Conservation (phyloP, 2,888 invertebrate species). For the Campoletis raptor region DNA sequence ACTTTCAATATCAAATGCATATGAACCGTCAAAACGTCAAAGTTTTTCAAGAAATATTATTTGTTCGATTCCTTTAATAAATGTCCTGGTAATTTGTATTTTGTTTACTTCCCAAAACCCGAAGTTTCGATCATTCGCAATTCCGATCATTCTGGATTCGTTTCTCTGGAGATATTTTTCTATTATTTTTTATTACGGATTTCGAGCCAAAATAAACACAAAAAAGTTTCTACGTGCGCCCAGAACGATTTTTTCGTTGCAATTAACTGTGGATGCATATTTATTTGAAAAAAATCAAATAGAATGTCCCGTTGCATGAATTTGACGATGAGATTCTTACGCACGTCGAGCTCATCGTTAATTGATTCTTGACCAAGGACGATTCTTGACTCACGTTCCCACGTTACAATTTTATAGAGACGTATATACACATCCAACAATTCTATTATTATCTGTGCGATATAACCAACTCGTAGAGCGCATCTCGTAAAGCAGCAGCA, state of each 20-base stretch:
- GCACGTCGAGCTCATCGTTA: constrained; percentile 53
- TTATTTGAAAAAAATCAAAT: not conserved
- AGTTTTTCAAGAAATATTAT: not conserved
- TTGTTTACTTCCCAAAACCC: not conserved
- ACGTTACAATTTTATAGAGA: constrained; percentile 62
- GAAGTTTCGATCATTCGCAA: not conserved
- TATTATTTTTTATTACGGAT: not conserved
- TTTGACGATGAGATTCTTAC: not conserved
- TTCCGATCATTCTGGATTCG: not conserved
- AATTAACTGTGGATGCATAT: not conserved
- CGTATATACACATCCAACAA: constrained; percentile 7
- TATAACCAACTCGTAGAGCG: constrained; percentile 27
- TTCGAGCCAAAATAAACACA: not conserved
- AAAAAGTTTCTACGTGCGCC: not conserved
- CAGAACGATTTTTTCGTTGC: not conserved
- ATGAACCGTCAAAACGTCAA: not conserved
- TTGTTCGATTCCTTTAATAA: not conserved
- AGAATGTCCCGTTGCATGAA: constrained; percentile 12
- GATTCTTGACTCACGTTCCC: constrained; percentile 62
- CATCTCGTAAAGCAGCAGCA: constrained; percentile 6
- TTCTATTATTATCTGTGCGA: constrained; percentile 40
- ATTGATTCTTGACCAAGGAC: constrained; percentile 66
- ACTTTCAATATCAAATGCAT: not conserved
- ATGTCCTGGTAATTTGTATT: not conserved
- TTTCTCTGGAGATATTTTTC: not conserved